Evolutionary conservation across 2,797 vertebrate genomes (phyloP).

Genomic region (Huso huso): DNA sequence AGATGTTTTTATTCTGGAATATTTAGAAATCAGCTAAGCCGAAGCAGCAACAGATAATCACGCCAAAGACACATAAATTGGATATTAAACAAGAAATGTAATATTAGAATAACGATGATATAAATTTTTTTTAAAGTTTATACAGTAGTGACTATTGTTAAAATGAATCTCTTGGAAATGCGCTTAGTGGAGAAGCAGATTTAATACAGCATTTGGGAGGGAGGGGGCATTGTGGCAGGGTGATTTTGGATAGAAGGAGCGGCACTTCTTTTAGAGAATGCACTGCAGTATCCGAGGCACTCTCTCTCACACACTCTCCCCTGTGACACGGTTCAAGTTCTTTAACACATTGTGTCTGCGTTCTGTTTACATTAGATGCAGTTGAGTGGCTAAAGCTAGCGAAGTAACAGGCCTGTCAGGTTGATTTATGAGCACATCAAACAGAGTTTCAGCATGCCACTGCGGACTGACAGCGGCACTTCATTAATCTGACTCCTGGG

Average conservation of each 20-base stretch:
- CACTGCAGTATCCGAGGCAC: neutral
- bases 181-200: too few species aligned
- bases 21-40: too few species aligned
- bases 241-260: neutral
- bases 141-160: neutral
- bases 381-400: slow-evolving; percentile 80
- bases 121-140: neutral
- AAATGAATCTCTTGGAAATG: too few species aligned
- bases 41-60: too few species aligned
- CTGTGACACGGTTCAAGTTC: slow-evolving; percentile 62
- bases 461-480: slow-evolving; percentile 76
- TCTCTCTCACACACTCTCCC: slow-evolving; percentile 29
- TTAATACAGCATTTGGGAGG: slow-evolving; percentile 17
- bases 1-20: too few species aligned
- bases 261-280: slow-evolving; percentile 23
- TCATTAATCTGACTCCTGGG: slow-evolving; percentile 83
- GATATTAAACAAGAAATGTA: too few species aligned
- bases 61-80: too few species aligned
- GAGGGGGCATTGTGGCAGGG: slow-evolving; percentile 5
- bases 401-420: slow-evolving; percentile 82
- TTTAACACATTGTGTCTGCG: slow-evolving; percentile 64
- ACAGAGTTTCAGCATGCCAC: slow-evolving; percentile 81
- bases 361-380: slow-evolving; percentile 80
- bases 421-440: slow-evolving; percentile 98
- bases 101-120: too few species aligned